Base-by-base conservation (phyloP, 2,113 vertebrate species). In the Vulpes ferrilata region DNA sequence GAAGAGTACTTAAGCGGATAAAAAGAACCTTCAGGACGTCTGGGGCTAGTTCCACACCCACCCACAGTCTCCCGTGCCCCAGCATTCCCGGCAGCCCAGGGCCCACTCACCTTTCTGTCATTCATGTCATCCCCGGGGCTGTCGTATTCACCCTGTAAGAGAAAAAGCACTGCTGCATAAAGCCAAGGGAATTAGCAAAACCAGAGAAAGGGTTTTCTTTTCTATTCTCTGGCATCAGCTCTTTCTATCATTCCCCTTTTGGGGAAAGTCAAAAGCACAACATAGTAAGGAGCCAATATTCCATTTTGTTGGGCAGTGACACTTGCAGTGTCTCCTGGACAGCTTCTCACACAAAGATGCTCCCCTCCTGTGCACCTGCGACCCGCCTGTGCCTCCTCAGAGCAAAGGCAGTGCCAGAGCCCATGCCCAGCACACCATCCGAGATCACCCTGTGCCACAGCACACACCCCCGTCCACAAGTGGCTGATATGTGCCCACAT, bases 131-230 rank as follows among this genome's bases (percentile, higher is more conserved):
- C 98, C 95, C 98, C 99, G 57, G 98, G 95, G 85, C 99, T 98
- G 90, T 99, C 99, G 95, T 99, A 99, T 93, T 99, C 99, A 84
- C 99, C 99, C 99, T 99, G 92, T 1, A 95, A 89, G 98, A 98
- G 78, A 95, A 57, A 62, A 65, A 48, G 19, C 4, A n/a, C 59
- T 27, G 25, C 55, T 43, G 55, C 30, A 22, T 90, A 48, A 97
- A 87, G 62, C 53, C 71, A 83, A 60, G 0, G 2, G n/a, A 76
- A 81, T 38, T 51, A 55, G 67, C 80, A 51, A 62, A 78, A 81
- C 22, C 51, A 84, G 93, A 79, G 20, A 78, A 65, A 67, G 6
- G 1, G 25, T 11, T 84, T 86, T 60, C 35, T 38, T 86, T 73
- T 80, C 43, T 1, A 23, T 71, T 91, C 65, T 90, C 69, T 88